Percentiles rank a stretch among this genome's conserved stretches.
Evolutionary conservation across 1,140 invertebrate genomes (phyloP).

Genomic region (Hycleus phaleratus): DNA sequence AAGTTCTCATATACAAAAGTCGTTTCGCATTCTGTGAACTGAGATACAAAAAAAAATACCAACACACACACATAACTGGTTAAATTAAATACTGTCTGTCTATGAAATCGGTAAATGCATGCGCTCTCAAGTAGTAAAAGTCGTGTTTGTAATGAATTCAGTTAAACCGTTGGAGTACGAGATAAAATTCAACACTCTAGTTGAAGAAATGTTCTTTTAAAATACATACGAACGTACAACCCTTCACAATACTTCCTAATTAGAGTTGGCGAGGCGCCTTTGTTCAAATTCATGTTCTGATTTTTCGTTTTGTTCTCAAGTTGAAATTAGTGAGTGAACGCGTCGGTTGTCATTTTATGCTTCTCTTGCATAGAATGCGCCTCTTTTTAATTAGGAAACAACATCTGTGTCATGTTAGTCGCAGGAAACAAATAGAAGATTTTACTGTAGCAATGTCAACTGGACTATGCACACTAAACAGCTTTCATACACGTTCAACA

Average conservation of each 20-base stretch:
- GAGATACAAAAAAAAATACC: too few relatives aligned
- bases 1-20: background rate
- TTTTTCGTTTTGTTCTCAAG: conserved; percentile 31
- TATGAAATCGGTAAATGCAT: background rate
- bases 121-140: background rate
- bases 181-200: conserved; percentile 19
- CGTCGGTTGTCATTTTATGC: conserved; percentile 31
- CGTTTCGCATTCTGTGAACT: too few relatives aligned
- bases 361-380: conserved; percentile 15
- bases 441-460: too few relatives aligned
- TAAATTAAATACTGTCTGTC: background rate
- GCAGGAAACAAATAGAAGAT: conserved; percentile 30
- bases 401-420: conserved; percentile 36
- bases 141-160: conserved; percentile 16
- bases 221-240: conserved; percentile 21
- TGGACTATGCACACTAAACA: too few relatives aligned
- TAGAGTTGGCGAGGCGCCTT: conserved; percentile 29
- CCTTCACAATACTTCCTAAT: conserved; percentile 31
- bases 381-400: conserved; percentile 39
- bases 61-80: too few relatives aligned
- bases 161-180: conserved; percentile 16
- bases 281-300: conserved; percentile 26
- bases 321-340: conserved; percentile 33
- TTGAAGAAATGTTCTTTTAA: conserved; percentile 25
- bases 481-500: too few relatives aligned